Evolutionary conservation across 1,140 invertebrate species (phyloP).

Genomic region (Latrodectus geometricus): DNA sequence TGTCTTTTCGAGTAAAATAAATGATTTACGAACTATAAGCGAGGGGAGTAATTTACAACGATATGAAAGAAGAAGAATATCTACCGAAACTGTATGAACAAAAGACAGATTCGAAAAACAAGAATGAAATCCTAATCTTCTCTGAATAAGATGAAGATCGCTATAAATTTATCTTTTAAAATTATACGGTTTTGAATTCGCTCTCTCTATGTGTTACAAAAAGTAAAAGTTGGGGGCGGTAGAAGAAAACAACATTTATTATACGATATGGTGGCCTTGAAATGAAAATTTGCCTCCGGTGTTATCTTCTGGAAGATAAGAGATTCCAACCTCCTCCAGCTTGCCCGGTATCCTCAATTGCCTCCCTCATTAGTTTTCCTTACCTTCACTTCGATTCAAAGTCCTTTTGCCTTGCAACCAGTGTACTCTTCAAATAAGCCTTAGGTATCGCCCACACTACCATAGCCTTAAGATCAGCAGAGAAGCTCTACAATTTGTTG

Average conservation of each 20-base stretch:
- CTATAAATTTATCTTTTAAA: conserved; percentile 48
- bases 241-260: conserved; percentile 46
- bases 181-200: conserved; percentile 49
- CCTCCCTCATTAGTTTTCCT: background rate
- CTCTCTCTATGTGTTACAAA: conserved; percentile 27
- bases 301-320: conserved; percentile 17
- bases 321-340: conserved; percentile 3
- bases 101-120: conserved; percentile 32
- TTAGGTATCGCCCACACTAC: background rate
- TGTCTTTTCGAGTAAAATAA: too few species aligned
- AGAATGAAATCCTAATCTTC: conserved; percentile 17
- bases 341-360: conserved; percentile 11
- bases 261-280: conserved; percentile 54
- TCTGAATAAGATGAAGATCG: conserved; percentile 8
- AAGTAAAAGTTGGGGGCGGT: conserved; percentile 45
- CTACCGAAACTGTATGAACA: conserved; percentile 2
- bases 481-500: too few species aligned
- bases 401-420: background rate
- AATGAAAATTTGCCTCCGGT: conserved; percentile 40
- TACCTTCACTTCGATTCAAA: background rate
- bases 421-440: conserved; percentile 6
- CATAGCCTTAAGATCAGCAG: too few species aligned
- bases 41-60: too few species aligned
- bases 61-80: too few species aligned
- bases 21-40: too few species aligned